Evolutionary conservation across 2,113 vertebrate genomes (phyloP).

Genomic region (Gorsachius goisagi): DNA sequence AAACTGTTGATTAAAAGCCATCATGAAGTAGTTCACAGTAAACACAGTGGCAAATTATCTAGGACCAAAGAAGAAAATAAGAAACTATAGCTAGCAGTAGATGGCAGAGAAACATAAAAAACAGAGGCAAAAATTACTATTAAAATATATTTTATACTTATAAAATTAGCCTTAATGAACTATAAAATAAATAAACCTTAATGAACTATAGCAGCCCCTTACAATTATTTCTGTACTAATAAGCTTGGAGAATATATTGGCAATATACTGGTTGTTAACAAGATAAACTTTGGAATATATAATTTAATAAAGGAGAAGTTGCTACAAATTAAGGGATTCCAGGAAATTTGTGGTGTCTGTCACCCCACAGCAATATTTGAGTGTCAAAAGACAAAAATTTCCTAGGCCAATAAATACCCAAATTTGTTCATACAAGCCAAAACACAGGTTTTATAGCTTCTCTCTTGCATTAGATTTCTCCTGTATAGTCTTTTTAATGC

Average conservation of each 20-base stretch:
- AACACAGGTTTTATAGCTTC: background rate
- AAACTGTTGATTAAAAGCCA: background rate
- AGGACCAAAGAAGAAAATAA: background rate
- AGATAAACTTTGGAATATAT: slow-evolving; percentile 3
- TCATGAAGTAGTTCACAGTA: background rate
- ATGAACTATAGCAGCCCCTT: slow-evolving; percentile 43
- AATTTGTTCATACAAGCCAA: background rate
- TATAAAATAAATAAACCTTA: slow-evolving; percentile 53
- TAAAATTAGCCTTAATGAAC: slow-evolving; percentile 48
- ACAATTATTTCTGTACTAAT: slow-evolving; percentile 46
- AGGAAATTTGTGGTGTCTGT: background rate
- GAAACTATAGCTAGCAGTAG: slow-evolving; percentile 4
- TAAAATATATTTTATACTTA: slow-evolving; percentile 15
- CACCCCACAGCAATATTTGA: background rate
- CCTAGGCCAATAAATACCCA: background rate
- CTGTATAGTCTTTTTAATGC: background rate
- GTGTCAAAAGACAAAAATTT: background rate
- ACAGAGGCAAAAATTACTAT: background rate
- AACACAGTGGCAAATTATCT: background rate
- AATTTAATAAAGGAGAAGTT: background rate
- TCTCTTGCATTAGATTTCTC: background rate
- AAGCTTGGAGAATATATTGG: background rate
- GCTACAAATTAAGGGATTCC: background rate
- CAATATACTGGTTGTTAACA: background rate
- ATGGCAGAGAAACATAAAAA: slow-evolving; percentile 26